Conservation (phyloP, 2,797 vertebrate species). For the Cacajao melanocephalus region DNA sequence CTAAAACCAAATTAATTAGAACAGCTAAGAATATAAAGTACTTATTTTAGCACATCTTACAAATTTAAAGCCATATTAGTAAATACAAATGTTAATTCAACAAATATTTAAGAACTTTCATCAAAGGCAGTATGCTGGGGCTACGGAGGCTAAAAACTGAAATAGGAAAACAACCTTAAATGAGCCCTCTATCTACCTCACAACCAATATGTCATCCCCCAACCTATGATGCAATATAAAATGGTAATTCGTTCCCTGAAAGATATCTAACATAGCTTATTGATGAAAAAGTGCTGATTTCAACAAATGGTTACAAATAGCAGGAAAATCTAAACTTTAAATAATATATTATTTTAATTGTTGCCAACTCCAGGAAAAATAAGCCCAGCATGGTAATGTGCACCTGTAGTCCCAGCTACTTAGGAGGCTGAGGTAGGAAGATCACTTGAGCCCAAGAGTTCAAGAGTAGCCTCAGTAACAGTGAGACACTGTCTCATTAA, state of each 20-base stretch:
- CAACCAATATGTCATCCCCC: background rate
- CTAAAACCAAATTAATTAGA: conserved; percentile 36
- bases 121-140: background rate
- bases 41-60: background rate
- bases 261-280: background rate
- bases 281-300: background rate
- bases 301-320: background rate
- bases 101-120: background rate
- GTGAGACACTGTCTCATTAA: background rate
- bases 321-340: background rate
- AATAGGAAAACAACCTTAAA: background rate
- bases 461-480: background rate
- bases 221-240: background rate
- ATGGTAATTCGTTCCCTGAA: background rate
- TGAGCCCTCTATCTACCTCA: background rate
- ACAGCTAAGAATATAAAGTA: background rate
- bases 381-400: background rate
- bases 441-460: background rate
- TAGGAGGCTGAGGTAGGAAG: background rate
- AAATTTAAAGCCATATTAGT: background rate
- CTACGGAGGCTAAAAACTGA: background rate
- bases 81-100: conserved; percentile 2
- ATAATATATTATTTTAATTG: background rate
- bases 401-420: background rate
- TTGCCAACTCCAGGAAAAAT: background rate